phyloP scores from a whole-genome alignment of 1,140 invertebrate genomes.

The Streblospio benedicti region DNA sequence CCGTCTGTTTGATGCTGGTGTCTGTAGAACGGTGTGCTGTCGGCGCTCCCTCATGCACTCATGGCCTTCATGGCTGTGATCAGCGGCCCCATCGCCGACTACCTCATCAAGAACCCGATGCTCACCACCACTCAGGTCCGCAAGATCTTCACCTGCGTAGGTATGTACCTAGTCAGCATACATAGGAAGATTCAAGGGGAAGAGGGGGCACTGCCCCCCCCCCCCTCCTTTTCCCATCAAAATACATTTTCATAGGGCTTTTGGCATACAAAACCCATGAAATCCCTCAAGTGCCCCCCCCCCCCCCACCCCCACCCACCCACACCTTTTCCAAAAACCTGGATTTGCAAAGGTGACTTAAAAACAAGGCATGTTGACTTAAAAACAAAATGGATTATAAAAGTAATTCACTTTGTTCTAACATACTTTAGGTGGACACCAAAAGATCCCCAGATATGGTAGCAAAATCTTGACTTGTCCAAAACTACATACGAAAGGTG shows the following conservation, averaged over 20 bases:
- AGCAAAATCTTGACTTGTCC: too few species aligned
- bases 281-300: too few species aligned
- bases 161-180: slow-evolving; percentile 14
- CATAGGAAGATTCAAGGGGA: too few species aligned
- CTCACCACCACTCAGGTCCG: slow-evolving; percentile 29
- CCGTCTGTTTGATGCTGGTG: background rate
- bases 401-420: background rate
- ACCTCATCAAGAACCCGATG: slow-evolving; percentile 19
- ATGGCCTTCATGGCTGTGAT: slow-evolving; percentile 26
- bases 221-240: too few species aligned
- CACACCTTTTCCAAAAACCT: too few species aligned
- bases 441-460: too few species aligned
- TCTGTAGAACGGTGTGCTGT: slow-evolving; percentile 34
- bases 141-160: slow-evolving; percentile 32
- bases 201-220: too few species aligned
- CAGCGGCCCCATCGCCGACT: slow-evolving; percentile 37
- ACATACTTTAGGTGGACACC: too few species aligned
- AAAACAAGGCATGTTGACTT: background rate
- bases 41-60: slow-evolving; percentile 35
- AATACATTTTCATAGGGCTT: too few species aligned
- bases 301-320: too few species aligned
- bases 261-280: too few species aligned
- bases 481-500: too few species aligned
- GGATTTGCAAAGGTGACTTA: background rate
- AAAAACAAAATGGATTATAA: background rate